Base-by-base conservation (phyloP, 2,113 vertebrate genomes). In the Gallinago undulata region DNA sequence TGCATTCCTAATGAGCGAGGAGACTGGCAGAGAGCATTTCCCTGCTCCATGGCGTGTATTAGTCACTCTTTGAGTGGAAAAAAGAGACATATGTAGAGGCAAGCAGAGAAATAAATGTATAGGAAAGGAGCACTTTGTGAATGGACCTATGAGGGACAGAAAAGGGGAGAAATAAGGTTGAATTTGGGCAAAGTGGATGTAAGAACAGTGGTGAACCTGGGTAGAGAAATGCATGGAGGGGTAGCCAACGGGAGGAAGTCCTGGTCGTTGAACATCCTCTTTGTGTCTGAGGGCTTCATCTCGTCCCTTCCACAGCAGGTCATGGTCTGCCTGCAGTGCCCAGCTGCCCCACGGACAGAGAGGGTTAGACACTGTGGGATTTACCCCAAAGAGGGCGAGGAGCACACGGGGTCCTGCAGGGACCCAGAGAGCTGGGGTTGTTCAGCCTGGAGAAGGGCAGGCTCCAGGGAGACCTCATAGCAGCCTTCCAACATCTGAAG, bases 291-390 rank as follows among this genome's bases (percentile, higher is more conserved):
- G 22, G 28, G 12, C 25, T 73, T 50, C 35, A 5, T 25, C 37
- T 41, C 41, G 10, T 39, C 15, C 68, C 9, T 57, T 39, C 56
- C 31, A 19, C 1, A 5, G 27, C 33, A 53, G 77, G 12, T 43
- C 27, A 7, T 5, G 5, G 19, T 19, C 22, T 45, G 1, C 23
- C 35, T 8, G 25, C 19, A 13, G n/a, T 2, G 16, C 41, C 63
- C 2, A 0, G 5, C 51, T 24, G 43, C 50, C n/a, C 60, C 57
- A 10, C 28, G 51, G 15, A 4, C 1, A 1, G 47, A 14, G 28
- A 41, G 0, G 31, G 25, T 23, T 48, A 3, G 15, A 2, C 3
- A 9, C 4, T 7, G 51, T 30, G 23, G 57, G 45, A 24, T 66
- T 59, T 24, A 12, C 45, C 24, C n/a, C 63, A 14, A 5, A 16